Base-by-base conservation (phyloP, 2,797 vertebrate genomes). In the Hypotaenidia okinawae region DNA sequence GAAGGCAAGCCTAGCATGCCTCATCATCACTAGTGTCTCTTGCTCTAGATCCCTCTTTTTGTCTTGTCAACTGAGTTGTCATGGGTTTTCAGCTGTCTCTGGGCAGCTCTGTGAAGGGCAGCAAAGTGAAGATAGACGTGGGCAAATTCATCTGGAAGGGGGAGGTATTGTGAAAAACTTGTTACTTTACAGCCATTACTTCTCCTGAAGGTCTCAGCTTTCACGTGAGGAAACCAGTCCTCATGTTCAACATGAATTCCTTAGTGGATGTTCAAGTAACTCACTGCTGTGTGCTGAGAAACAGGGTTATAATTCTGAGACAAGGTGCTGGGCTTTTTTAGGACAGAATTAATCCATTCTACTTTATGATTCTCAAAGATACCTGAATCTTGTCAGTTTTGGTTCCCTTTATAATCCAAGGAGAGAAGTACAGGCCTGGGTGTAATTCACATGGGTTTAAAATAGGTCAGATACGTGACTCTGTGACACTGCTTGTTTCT, bases 221-320 rank as follows among this genome's bases (percentile, higher is more conserved):
- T 72, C 35, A 14, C 0, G 0, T 19, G 41, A 82, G 43, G 35
- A 83, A 52, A 16, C 10, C 5, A 8, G 32, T 64, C 12, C 15
- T 79, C 30, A 6, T 0, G 0, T 73, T 69, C 51, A 52, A 17
- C 72, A 9, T 17, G 22, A 16, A 19, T 66, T 84, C 37, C 27
- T 61, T 30, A 17, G 66, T 6, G 21, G 54, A 5, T 59, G 39
- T 24, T 61, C 14, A 62, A 19, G 11, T 55, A 55, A 18, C 45
- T 86, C 18, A 2, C 27, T 73, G 32, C 13, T 90, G 17, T 2
- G 2, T 55, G 45, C 47, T 90, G 59, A 76, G 62, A 84, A 84
- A 72, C 0, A 1, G 54, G 27, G 22, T 59, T 82, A 59, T 43
- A 73, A 73, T 68, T 35, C n/a, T 70, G 58, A 69, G 63, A 15